A percentile compares a stretch with the other conserved stretches of the same genome.
Conservation (phyloP, 2,113 vertebrate species). For the Mustelus asterias region DNA sequence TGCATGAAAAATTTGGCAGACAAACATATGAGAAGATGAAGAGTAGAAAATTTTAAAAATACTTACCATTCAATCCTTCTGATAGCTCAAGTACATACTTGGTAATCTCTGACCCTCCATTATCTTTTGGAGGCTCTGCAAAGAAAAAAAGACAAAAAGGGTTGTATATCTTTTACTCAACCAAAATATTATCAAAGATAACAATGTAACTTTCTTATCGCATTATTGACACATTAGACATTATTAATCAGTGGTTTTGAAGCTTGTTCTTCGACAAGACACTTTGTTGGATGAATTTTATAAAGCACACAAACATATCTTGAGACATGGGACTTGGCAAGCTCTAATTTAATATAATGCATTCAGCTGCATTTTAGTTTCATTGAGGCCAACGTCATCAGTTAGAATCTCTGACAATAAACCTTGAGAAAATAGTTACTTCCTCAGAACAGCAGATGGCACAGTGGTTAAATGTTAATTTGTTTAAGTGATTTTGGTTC, state of each 20-base stretch:
- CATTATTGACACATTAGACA: not conserved
- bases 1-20: not conserved
- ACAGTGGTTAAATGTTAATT: not conserved
- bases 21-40: constrained; percentile 7
- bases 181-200: not conserved
- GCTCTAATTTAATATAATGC: not conserved
- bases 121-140: constrained; percentile 65
- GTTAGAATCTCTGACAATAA: not conserved
- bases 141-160: constrained; percentile 34
- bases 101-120: constrained; percentile 59
- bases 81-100: constrained; percentile 62
- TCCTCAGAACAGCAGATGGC: not conserved
- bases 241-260: not conserved
- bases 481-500: not conserved
- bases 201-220: not conserved
- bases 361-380: not conserved
- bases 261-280: not conserved
- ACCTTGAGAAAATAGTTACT: not conserved
- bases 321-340: not conserved
- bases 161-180: not conserved
- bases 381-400: not conserved
- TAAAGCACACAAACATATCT: not conserved
- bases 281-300: not conserved
- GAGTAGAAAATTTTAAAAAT: not conserved
- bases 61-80: constrained; percentile 54